Conservation (phyloP, 2,797 vertebrate genomes). For the Ctenopoma kingsleyae region DNA sequence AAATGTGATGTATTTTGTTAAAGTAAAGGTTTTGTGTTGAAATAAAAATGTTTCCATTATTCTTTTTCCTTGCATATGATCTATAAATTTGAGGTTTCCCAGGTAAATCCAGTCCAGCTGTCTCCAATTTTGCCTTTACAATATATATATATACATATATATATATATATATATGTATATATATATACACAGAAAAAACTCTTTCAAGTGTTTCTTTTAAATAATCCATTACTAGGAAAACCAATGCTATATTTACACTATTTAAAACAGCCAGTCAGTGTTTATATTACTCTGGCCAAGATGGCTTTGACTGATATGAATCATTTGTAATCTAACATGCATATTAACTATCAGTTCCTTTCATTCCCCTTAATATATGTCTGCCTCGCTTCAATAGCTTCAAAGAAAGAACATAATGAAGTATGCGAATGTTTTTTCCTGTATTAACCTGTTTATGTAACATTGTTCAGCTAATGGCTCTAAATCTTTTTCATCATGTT, state of each 20-base stretch:
- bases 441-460: not conserved
- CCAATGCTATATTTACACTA: not conserved
- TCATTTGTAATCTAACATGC: constrained; percentile 9
- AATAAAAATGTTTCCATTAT: constrained; percentile 70
- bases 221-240: constrained; percentile 8
- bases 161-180: not conserved
- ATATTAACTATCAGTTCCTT: not conserved
- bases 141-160: not conserved
- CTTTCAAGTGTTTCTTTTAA: not conserved
- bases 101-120: not conserved
- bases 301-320: constrained; percentile 23
- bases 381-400: too few species aligned
- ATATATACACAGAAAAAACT: not conserved
- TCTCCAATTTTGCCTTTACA: not conserved
- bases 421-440: not conserved
- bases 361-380: not conserved
- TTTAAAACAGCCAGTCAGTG: not conserved
- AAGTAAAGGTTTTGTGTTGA: constrained; percentile 68
- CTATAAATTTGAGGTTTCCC: not conserved
- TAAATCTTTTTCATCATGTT: not conserved
- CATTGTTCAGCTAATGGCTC: not conserved
- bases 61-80: not conserved
- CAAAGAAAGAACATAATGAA: not conserved
- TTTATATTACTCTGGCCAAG: not conserved
- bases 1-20: constrained; percentile 65